phyloP scores from a whole-genome alignment of 2,888 invertebrate species.

The Digitonthophagus gazella region DNA sequence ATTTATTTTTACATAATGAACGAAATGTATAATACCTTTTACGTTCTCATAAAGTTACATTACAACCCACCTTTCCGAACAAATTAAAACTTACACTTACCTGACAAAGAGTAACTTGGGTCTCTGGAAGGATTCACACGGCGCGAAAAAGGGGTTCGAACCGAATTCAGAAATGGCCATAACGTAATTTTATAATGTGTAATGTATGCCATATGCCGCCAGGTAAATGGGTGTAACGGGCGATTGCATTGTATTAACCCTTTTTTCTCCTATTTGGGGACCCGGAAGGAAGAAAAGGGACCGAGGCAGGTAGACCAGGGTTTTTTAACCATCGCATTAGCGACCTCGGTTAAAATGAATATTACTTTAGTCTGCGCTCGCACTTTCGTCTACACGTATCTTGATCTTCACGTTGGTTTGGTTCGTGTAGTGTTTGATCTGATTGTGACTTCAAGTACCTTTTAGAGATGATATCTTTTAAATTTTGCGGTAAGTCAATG shows the following conservation, averaged over 20 bases:
- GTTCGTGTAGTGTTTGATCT: background rate
- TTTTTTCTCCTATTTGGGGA: conserved; percentile 41
- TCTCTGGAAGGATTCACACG: background rate
- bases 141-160: background rate
- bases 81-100: too few relatives aligned
- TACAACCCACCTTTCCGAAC: too few relatives aligned
- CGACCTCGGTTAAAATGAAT: conserved; percentile 42
- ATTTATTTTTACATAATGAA: too few relatives aligned
- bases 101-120: too few relatives aligned
- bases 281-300: conserved; percentile 51
- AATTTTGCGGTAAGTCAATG: background rate
- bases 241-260: conserved; percentile 44
- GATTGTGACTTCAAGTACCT: conserved; percentile 1
- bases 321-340: conserved; percentile 34
- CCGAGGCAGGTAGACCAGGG: conserved; percentile 47
- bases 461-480: background rate
- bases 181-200: conserved; percentile 29
- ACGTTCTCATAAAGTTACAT: too few relatives aligned
- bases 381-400: conserved; percentile 26
- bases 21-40: too few relatives aligned
- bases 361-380: conserved; percentile 44
- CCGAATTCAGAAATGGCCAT: background rate
- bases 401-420: conserved; percentile 22
- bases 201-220: conserved; percentile 48
- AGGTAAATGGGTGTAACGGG: conserved; percentile 40